Evolutionary conservation across 2,797 vertebrate genomes (phyloP).

Genomic region (Knipowitschia caucasica): DNA sequence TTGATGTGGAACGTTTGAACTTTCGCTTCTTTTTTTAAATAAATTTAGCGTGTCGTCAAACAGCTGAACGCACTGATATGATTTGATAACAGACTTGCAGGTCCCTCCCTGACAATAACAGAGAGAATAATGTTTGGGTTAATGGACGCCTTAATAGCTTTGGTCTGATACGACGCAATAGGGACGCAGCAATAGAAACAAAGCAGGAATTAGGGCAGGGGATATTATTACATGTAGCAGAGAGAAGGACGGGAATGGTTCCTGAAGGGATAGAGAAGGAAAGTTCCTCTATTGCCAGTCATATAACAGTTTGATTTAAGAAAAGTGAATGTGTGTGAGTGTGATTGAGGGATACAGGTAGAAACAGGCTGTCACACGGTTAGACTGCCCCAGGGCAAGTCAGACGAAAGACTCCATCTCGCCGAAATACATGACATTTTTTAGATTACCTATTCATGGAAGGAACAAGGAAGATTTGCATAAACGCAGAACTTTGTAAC

Average conservation of each 20-base stretch:
- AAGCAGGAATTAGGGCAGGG: constrained; percentile 32
- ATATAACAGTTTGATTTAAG: background rate
- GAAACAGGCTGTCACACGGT: background rate
- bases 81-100: constrained; percentile 18
- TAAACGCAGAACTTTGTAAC: too few relatives aligned
- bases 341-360: background rate
- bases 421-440: too few relatives aligned
- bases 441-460: too few relatives aligned
- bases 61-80: background rate
- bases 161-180: constrained; percentile 43
- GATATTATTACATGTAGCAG: constrained; percentile 23
- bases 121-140: constrained; percentile 39
- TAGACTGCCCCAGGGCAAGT: background rate
- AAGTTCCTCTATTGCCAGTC: background rate
- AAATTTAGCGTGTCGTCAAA: constrained; percentile 3
- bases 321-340: background rate
- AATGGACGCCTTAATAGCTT: constrained; percentile 54
- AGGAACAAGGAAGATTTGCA: too few relatives aligned
- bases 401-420: background rate
- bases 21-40: background rate
- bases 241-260: background rate
- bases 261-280: background rate
- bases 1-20: background rate
- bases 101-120: constrained; percentile 39
- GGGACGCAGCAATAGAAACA: constrained; percentile 25